Evolutionary conservation across 2,113 vertebrate genomes (phyloP).

Genomic region (Erythrocebus patas): DNA sequence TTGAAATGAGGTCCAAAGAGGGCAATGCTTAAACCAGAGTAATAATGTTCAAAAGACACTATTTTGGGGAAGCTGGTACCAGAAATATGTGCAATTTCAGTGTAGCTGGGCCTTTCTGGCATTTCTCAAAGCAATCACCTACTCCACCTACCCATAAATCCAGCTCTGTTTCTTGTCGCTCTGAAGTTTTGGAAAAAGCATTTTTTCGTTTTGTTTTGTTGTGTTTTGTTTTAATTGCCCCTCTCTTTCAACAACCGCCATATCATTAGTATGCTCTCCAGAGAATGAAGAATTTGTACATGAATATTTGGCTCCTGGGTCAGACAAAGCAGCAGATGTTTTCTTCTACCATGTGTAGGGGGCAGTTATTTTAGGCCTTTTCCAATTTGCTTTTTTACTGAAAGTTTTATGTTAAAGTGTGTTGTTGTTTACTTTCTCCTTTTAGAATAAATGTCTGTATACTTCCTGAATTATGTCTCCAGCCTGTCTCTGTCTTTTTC

Average conservation of each 20-base stretch:
- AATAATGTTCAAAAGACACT: neutral
- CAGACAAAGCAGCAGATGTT: neutral
- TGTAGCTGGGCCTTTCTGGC: neutral
- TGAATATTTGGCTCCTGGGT: constrained; percentile 21
- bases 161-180: neutral
- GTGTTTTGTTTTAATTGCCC: neutral
- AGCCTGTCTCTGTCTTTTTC: neutral
- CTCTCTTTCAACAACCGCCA: neutral
- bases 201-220: neutral
- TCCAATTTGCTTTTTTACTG: neutral
- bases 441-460: neutral
- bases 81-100: neutral
- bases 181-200: neutral
- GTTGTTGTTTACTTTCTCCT: neutral
- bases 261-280: neutral
- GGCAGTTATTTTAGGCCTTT: neutral
- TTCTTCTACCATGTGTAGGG: neutral
- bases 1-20: neutral
- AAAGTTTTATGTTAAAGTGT: neutral
- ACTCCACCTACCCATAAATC: neutral
- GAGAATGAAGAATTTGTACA: neutral
- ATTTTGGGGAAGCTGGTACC: neutral
- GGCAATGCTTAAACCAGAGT: neutral
- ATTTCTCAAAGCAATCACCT: neutral
- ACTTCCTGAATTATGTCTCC: neutral